These are phyloP conservation scores for Styela plicata DNA, from an alignment of 23 tunicate species.

Conservation along the genomic window DNA sequence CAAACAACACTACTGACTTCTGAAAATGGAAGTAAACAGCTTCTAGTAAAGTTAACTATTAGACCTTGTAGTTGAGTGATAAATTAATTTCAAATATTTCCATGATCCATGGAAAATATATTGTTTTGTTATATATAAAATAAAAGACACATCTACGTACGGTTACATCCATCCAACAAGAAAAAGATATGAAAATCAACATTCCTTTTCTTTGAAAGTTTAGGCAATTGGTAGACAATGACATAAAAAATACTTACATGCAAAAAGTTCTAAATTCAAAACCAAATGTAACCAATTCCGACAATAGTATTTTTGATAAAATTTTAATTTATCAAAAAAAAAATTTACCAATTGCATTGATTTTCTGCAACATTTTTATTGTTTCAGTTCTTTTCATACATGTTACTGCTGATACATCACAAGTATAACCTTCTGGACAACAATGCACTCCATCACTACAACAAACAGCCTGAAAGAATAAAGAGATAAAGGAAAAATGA, in stretches of 20 bases:
- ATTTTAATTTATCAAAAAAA: too few relatives aligned
- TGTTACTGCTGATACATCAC: not conserved
- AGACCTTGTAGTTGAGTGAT: not conserved
- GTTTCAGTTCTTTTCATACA: not conserved
- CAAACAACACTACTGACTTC: slow-evolving; percentile 6
- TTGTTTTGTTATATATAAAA: not conserved
- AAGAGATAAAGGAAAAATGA: too few relatives aligned
- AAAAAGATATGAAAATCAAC: too few relatives aligned
- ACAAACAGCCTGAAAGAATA: slow-evolving; percentile 27
- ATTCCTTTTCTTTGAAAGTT: too few relatives aligned
- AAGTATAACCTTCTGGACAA: slow-evolving; percentile 19
- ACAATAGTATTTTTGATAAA: too few relatives aligned
- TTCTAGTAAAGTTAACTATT: too few relatives aligned
- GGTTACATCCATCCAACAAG: not conserved
- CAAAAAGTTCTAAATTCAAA: too few relatives aligned
- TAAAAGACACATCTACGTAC: not conserved
- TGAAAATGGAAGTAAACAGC: too few relatives aligned
- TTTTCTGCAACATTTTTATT: not conserved
- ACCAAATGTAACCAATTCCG: too few relatives aligned
- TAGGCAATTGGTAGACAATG: too few relatives aligned
- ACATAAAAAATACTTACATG: too few relatives aligned
- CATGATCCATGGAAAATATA: not conserved
- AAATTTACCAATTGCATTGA: not conserved
- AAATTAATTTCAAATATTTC: not conserved
- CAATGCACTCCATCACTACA: slow-evolving; percentile 16